These are phyloP conservation scores for Ispidina lecontei DNA, from an alignment of 2,797 vertebrate species.

Conservation along the genomic window DNA sequence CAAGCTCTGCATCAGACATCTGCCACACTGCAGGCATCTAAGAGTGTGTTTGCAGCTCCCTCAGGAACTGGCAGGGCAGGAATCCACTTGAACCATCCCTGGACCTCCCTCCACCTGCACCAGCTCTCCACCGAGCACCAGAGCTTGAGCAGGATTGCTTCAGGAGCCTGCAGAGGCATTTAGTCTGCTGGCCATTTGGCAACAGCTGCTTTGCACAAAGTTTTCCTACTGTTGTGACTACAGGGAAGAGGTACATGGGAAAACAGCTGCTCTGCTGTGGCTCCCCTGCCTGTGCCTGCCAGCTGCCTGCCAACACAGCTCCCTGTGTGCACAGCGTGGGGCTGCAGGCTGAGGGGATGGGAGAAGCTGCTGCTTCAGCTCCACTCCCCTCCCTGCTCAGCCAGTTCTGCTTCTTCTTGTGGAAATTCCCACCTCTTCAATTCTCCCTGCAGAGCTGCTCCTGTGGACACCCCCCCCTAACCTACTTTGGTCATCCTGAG, in stretches of 20 bases:
- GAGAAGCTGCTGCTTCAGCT: slow-evolving; percentile 21
- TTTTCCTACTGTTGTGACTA: not conserved
- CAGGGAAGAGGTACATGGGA: not conserved
- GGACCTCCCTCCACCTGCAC: not conserved
- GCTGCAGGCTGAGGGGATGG: not conserved
- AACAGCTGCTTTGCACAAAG: not conserved
- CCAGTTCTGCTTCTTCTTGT: not conserved
- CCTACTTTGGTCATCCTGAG: slow-evolving; percentile 3
- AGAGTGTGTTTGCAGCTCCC: not conserved
- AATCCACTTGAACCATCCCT: not conserved
- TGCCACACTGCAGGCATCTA: not conserved
- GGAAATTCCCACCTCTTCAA: slow-evolving; percentile 13
- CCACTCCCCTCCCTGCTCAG: not conserved
- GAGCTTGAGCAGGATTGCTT: not conserved
- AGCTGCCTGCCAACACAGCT: not conserved
- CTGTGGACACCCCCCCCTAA: slow-evolving; percentile 16
- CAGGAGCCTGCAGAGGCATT: not conserved
- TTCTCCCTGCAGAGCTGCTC: not conserved
- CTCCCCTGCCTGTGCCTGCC: not conserved
- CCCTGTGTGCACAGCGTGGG: rapidly evolving
- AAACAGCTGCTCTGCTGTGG: not conserved
- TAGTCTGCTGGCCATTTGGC: not conserved
- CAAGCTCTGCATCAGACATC: not conserved
- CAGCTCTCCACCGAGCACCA: not conserved
- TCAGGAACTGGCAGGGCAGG: not conserved